A percentile compares a stretch with the other conserved stretches of the same genome.
Conservation (phyloP, 2,113 vertebrate species). For the Rhinolophus ferrumequinum region DNA sequence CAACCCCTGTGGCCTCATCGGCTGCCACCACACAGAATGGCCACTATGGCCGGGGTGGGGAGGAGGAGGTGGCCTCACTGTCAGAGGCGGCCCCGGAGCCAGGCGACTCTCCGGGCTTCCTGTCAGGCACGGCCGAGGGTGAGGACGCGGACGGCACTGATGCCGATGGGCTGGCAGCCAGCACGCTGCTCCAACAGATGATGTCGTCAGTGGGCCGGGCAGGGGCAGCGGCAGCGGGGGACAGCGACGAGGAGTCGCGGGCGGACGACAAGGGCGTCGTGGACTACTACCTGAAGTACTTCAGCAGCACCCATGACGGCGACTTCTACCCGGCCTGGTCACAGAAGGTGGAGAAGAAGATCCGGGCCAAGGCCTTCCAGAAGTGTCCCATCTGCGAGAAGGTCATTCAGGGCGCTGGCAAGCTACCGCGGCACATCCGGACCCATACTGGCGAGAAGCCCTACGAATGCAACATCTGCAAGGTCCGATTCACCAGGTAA, state of each 20-base stretch:
- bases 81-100: constrained; percentile 84
- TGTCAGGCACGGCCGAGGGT: constrained; percentile 71
- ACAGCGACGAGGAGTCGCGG: constrained; percentile 88
- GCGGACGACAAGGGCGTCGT: constrained; percentile 94
- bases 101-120: constrained; percentile 83
- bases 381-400: constrained; percentile 99
- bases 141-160: constrained; percentile 87
- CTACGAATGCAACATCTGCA: constrained; percentile 97
- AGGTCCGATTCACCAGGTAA: constrained; percentile 93
- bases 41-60: constrained; percentile 83
- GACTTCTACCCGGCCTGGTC: constrained; percentile 89
- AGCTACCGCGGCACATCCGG: constrained; percentile 98
- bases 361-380: constrained; percentile 99
- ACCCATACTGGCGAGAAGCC: constrained; percentile 99
- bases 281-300: constrained; percentile 99
- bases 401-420: constrained; percentile 96
- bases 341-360: constrained; percentile 94
- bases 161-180: constrained; percentile 89
- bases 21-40: constrained; percentile 87
- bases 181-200: constrained; percentile 96
- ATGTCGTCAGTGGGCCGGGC: constrained; percentile 93
- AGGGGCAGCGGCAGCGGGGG: constrained; percentile 79
- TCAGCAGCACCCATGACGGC: constrained; percentile 91
- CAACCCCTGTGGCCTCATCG: constrained; percentile 86
- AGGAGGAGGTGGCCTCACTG: constrained; percentile 84